Base-by-base conservation (phyloP, 92 coral and sea anemone species). In the Bergia sp. region DNA sequence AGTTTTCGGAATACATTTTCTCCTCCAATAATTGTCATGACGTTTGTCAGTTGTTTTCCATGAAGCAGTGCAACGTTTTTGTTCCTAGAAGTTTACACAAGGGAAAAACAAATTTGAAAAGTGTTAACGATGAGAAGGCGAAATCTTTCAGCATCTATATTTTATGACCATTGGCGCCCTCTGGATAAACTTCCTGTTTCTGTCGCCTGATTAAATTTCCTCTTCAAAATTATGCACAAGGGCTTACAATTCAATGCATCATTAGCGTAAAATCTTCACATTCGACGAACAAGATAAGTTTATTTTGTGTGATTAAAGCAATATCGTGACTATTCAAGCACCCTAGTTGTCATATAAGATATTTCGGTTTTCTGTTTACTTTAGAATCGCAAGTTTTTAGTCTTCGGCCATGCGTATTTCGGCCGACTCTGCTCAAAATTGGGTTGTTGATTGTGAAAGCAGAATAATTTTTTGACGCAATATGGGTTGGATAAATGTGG, bases 251-350 rank as follows among this genome's bases (percentile, higher is more conserved):
- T 71, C 71, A 84, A 36, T 73, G 75, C 78, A 71, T 84, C 87
- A 84, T 69, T 84, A 84, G 41, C 87, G 67, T 40, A 84, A 84
- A 43, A 84, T 84, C 77, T 84, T 84, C 87, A 71, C 79, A 53
- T 84, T 84, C 64, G 23, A 23, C 74, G 44, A 71, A 11, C 78
- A 79, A 69, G 45, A 67, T 16, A 71, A 44, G 1, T 53, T 10
- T 53, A 43, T 84, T 71, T 71, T 21, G 20, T 49, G 36, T 79
- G 79, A 29, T 47, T 47, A 3, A 84, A 45, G 21, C 69, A 71
- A 47, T 84, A 43, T 84, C 86, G 55, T 71, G 55, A 71, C 87
- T 15, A 44, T 2, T 69, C 65, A 44, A 45, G 57, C 38, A 3
- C 75, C 39, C 7, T 41, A 13, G 73, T 40, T 38, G 73, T 37